phyloP scores from a whole-genome alignment of 2,888 invertebrate genomes.

The Saturnia pavonia region DNA sequence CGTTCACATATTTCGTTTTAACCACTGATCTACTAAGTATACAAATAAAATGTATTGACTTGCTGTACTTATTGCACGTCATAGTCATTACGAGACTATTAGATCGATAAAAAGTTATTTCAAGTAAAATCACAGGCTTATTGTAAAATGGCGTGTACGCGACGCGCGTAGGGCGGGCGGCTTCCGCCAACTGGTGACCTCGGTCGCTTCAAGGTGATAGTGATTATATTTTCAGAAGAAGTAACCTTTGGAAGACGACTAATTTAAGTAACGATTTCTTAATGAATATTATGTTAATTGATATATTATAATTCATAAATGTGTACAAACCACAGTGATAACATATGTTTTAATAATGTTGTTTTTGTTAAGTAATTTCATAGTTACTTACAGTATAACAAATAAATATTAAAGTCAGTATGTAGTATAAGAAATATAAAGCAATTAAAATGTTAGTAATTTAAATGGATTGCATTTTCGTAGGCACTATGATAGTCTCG shows the following conservation, averaged over 20 bases:
- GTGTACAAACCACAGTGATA: background rate
- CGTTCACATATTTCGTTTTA: background rate
- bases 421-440: too few relatives aligned
- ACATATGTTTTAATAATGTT: background rate
- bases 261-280: slow-evolving; percentile 30
- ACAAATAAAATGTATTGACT: background rate
- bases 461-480: too few relatives aligned
- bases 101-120: slow-evolving; percentile 14
- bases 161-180: slow-evolving; percentile 43
- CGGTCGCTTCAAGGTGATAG: slow-evolving; percentile 46
- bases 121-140: slow-evolving; percentile 46
- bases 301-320: slow-evolving; percentile 18
- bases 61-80: background rate
- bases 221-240: slow-evolving; percentile 26
- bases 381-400: background rate
- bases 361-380: background rate
- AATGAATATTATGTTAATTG: too few relatives aligned
- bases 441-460: too few relatives aligned
- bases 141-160: slow-evolving; percentile 64
- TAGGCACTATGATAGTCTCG: too few relatives aligned
- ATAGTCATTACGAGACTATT: slow-evolving; percentile 6
- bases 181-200: slow-evolving; percentile 58
- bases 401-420: background rate
- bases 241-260: slow-evolving; percentile 19
- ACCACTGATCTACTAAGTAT: background rate